A percentile compares a stretch with the other conserved stretches of the same genome.
phyloP scores from a whole-genome alignment of 2,888 invertebrate species.

The Lasioglossum zephyrum region DNA sequence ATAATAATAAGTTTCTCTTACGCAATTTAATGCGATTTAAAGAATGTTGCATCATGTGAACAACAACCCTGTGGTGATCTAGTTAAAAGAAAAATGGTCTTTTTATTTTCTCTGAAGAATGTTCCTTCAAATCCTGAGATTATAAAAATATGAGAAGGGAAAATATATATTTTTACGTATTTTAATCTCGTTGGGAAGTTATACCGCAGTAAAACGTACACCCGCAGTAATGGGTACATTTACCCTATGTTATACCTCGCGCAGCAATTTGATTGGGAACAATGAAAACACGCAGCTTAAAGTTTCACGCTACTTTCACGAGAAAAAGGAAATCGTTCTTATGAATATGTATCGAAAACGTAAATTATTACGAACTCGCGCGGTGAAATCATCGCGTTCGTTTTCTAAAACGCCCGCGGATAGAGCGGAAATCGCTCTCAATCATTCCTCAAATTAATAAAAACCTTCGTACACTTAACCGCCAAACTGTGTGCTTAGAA shows the following conservation, averaged over 20 bases:
- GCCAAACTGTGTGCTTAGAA: background rate
- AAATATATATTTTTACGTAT: no score
- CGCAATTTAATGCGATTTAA: no score
- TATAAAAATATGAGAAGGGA: no score
- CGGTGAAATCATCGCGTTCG: conserved; percentile 23
- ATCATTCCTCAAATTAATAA: background rate
- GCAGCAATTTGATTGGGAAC: background rate
- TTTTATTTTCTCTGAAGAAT: no score
- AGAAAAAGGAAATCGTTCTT: conserved; percentile 21
- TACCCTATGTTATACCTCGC: background rate
- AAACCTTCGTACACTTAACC: background rate
- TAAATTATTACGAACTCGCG: conserved; percentile 6
- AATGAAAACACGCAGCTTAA: background rate
- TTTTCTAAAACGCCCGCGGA: conserved; percentile 21
- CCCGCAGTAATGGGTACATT: no score
- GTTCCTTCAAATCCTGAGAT: no score
- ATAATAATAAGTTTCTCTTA: no score
- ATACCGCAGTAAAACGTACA: no score
- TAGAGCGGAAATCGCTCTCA: background rate
- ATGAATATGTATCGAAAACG: conserved; percentile 24
- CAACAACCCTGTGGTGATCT: no score
- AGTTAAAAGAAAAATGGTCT: no score
- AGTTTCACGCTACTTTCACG: conserved; percentile 33
- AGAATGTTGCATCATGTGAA: no score
- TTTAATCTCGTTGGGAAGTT: no score